Percentiles rank a stretch among this genome's conserved stretches.
Evolutionary conservation across 2,113 vertebrate genomes (phyloP).

Genomic region (sheep (Ovis aries)): DNA sequence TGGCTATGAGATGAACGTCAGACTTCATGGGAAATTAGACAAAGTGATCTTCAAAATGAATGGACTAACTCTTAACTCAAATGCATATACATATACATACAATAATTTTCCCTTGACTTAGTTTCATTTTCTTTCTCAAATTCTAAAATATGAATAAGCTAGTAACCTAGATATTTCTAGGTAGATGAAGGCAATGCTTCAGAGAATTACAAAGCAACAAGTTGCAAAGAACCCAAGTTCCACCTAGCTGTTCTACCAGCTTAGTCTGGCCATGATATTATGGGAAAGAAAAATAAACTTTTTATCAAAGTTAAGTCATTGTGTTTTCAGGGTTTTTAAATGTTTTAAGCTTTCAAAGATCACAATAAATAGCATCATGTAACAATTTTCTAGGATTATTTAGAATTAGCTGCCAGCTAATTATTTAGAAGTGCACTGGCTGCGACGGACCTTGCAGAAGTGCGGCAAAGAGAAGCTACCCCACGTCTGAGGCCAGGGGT

Average conservation of each 20-base stretch:
- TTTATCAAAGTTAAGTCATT: background rate
- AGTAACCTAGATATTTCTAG: background rate
- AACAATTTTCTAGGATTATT: background rate
- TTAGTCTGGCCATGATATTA: background rate
- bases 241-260: background rate
- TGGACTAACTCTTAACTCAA: background rate
- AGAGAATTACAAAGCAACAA: background rate
- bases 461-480: fast-evolving
- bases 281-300: background rate
- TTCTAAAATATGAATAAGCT: background rate
- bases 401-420: no score
- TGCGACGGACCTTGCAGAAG: no score
- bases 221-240: background rate
- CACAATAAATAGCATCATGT: background rate
- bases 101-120: background rate
- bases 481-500: no score
- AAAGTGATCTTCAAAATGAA: background rate
- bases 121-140: background rate
- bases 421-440: no score
- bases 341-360: background rate
- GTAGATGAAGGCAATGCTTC: background rate
- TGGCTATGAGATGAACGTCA: background rate
- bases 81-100: background rate
- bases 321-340: background rate
- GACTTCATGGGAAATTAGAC: background rate